Conservation (phyloP, 2,797 vertebrate genomes). For the Lepidocolaptes lacrymiger region DNA sequence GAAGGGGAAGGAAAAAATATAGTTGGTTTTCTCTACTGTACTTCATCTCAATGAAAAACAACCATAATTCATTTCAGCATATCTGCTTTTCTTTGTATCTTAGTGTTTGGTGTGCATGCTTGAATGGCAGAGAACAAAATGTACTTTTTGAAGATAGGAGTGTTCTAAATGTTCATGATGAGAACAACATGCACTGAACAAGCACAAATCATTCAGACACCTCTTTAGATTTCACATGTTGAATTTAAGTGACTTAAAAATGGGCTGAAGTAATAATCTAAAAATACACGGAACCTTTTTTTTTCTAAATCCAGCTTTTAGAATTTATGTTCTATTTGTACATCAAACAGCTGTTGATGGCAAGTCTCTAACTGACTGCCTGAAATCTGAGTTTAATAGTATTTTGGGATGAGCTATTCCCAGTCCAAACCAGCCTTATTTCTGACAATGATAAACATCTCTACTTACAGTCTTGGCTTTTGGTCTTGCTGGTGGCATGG, state of each 20-base stretch:
- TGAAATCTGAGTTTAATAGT: neutral
- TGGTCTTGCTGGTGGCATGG: neutral
- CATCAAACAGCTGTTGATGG: neutral
- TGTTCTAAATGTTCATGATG: conserved; percentile 43
- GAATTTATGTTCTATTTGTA: neutral
- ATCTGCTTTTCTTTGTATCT: conserved; percentile 46
- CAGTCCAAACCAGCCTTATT: neutral
- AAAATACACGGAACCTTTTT: neutral
- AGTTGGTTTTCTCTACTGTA: neutral
- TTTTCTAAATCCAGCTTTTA: neutral
- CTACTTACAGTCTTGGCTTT: neutral
- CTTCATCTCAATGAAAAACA: conserved; percentile 32
- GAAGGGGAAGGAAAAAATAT: neutral
- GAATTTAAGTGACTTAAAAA: conserved; percentile 27
- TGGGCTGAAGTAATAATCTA: neutral
- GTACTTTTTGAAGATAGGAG: conserved; percentile 68
- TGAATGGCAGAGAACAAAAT: conserved; percentile 65
- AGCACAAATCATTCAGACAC: conserved; percentile 14
- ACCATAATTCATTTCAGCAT: conserved; percentile 33
- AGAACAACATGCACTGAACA: conserved; percentile 61
- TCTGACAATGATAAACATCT: neutral
- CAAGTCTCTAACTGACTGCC: neutral
- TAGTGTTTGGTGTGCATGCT: conserved; percentile 32
- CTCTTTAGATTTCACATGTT: neutral
- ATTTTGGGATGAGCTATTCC: neutral